phyloP scores from a whole-genome alignment of 2,797 vertebrate genomes.

The Octomys mimax region DNA sequence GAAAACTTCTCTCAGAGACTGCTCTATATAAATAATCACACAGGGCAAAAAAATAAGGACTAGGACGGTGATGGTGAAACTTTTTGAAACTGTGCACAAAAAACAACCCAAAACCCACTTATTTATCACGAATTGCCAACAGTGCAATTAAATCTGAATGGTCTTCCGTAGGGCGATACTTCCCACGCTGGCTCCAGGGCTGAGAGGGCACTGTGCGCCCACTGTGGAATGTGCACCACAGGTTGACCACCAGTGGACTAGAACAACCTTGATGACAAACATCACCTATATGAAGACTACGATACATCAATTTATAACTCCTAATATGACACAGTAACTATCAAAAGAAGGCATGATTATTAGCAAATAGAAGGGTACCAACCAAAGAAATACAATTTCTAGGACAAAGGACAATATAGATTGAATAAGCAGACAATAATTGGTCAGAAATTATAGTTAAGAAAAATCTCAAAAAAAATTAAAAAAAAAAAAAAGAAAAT shows the following conservation, averaged over 20 bases:
- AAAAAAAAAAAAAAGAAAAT: background rate
- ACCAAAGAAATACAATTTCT: conserved; percentile 56
- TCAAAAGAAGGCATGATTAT: background rate
- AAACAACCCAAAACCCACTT: background rate
- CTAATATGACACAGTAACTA: background rate
- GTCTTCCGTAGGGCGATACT: background rate
- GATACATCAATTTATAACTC: background rate
- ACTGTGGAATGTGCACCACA: background rate
- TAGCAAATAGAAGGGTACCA: background rate
- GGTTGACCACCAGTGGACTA: background rate
- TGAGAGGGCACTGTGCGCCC: background rate
- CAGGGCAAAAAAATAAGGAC: background rate
- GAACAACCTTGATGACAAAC: background rate
- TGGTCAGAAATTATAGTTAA: background rate
- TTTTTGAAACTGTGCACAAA: background rate
- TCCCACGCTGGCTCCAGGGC: background rate
- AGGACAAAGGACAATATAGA: background rate
- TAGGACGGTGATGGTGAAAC: background rate
- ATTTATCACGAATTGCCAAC: background rate
- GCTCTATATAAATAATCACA: background rate
- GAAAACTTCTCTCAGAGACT: conserved; percentile 18
- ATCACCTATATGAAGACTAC: background rate
- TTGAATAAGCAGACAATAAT: conserved; percentile 20
- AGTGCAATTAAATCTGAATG: background rate
- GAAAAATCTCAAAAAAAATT: background rate